Base-by-base conservation (phyloP, 2,113 vertebrate genomes). In the Callocephalon fimbriatum region DNA sequence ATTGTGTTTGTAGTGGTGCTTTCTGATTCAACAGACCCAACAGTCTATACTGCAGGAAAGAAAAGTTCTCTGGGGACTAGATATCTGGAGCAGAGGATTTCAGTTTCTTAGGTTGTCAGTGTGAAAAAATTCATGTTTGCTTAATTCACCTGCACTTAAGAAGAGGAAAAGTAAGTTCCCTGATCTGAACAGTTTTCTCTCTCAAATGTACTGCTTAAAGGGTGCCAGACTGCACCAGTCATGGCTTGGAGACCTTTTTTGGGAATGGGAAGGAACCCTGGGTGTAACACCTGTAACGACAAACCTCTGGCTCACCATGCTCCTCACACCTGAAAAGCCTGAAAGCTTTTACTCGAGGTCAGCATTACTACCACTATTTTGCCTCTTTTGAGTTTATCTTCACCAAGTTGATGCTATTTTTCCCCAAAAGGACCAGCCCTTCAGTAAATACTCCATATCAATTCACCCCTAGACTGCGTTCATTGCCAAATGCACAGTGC, bases 401-500 rank as follows among this genome's bases (percentile, higher is more conserved):
- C 45, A 37, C 22, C 10, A 27, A 25, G 3, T 3, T 62, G 63
- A 44, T 54, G 20, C 20, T 56, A 3, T 5, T 87, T 87, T 65
- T 20, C 32, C 56, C 66, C 2, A 1, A 42, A 74, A 71, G 29
- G 35, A 38, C 11, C 22, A 37, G 14, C 5, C 14, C 29, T 77
- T 56, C 71, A 65, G 23, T 10, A 86, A 71, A 71, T 12, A 2
- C 26, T 47, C 56, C 10, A 15, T 4, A 15, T 12, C 16, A 32
- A 1, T 79, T 65, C 37, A 27, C 56, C 6, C 18, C 11, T 17
- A 27, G 38, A 4, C 16, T 51, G 20, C 25, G 2, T 50, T 76
- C 27, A 3, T 3, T 51, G 51, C 12, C 3, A 13, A 32, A 9
- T 10, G 22, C 1, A 0, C 32, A 62, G 15, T 31, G 13, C 23